Conservation (phyloP, 1,140 invertebrate species). For the Catajapyx aquilonaris region DNA sequence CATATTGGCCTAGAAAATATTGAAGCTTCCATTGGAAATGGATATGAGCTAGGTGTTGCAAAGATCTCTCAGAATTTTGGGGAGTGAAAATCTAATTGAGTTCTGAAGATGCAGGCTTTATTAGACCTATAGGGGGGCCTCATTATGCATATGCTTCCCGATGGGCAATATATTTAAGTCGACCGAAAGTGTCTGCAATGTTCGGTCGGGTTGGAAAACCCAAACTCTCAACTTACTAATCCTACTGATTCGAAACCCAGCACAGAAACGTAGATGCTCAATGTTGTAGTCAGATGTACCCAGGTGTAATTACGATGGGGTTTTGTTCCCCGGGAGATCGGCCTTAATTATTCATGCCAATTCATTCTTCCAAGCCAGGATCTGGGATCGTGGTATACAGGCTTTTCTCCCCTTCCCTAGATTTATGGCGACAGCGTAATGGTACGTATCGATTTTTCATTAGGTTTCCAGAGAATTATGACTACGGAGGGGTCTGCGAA, state of each 20-base stretch:
- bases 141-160: too few species aligned
- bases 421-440: constrained; percentile 1
- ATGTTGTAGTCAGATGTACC: background rate
- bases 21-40: background rate
- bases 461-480: background rate
- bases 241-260: too few species aligned
- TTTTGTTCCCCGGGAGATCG: background rate
- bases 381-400: constrained; percentile 1
- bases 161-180: too few species aligned
- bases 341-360: constrained; percentile 1
- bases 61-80: too few species aligned
- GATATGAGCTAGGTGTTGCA: too few species aligned
- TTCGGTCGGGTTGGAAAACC: too few species aligned
- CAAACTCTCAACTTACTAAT: too few species aligned
- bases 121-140: too few species aligned
- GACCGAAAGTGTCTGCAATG: too few species aligned
- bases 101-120: too few species aligned
- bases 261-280: too few species aligned
- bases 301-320: constrained; percentile 1
- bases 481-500: background rate
- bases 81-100: too few species aligned
- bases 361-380: background rate
- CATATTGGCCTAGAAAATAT: constrained; percentile 1
- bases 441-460: constrained; percentile 1
- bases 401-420: background rate